Percentiles rank a stretch among this genome's conserved stretches.
phyloP scores from a whole-genome alignment of 2,113 vertebrate species.

The Australoheros scitulus region DNA sequence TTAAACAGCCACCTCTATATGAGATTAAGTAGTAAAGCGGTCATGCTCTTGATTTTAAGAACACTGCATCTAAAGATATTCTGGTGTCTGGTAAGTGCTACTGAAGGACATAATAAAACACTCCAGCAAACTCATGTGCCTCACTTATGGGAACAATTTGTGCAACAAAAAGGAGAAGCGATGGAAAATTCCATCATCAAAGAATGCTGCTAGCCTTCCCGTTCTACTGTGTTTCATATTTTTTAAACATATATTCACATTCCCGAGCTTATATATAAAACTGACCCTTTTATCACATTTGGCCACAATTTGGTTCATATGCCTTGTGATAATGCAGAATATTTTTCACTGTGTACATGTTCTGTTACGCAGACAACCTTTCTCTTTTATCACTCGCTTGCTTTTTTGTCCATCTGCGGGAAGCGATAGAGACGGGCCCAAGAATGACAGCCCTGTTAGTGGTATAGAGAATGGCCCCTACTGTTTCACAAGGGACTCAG shows the following conservation, averaged over 20 bases:
- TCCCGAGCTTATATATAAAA: background rate
- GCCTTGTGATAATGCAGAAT: background rate
- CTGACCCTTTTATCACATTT: background rate
- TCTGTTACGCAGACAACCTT: background rate
- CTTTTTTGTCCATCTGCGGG: constrained; percentile 57
- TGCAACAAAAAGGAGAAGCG: background rate
- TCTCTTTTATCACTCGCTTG: constrained; percentile 9
- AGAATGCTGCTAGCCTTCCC: background rate
- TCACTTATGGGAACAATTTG: background rate
- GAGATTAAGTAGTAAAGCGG: constrained; percentile 59
- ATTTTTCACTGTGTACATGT: constrained; percentile 16
- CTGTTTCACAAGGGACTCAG: constrained; percentile 68
- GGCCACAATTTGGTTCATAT: background rate
- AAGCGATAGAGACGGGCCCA: constrained; percentile 64
- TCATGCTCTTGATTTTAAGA: constrained; percentile 60
- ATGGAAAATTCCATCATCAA: background rate
- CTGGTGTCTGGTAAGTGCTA: constrained; percentile 23
- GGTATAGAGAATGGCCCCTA: constrained; percentile 73
- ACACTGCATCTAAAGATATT: constrained; percentile 45
- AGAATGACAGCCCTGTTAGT: constrained; percentile 80
- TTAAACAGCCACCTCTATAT: constrained; percentile 58
- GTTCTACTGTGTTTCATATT: background rate
- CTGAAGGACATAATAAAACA: constrained; percentile 38
- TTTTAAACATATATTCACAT: background rate
- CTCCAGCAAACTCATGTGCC: constrained; percentile 8